Evolutionary conservation across 2,888 invertebrate species (phyloP).

Genomic region (Chloromyia formosa): DNA sequence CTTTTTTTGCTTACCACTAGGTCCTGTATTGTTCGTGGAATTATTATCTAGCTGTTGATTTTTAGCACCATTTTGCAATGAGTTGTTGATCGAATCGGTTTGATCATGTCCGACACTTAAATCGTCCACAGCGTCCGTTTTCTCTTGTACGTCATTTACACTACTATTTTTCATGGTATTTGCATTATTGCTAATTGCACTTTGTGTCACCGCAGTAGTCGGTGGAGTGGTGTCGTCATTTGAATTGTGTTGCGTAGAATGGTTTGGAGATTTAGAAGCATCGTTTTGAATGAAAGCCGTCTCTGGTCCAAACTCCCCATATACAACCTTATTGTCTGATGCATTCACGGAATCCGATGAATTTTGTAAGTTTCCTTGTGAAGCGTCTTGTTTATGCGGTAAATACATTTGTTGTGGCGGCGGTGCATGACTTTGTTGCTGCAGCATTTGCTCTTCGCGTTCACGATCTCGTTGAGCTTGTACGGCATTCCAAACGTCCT

Average conservation of each 20-base stretch:
- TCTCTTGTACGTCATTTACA: constrained; percentile 25
- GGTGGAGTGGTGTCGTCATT: constrained; percentile 21
- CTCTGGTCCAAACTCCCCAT: constrained; percentile 52
- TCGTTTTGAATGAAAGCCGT: constrained; percentile 32
- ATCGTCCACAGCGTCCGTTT: not conserved
- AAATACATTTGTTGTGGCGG: constrained; percentile 54
- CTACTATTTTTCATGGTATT: constrained; percentile 18
- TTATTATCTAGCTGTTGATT: constrained; percentile 22
- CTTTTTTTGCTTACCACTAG: constrained; percentile 16
- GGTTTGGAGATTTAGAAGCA: not conserved
- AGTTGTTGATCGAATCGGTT: constrained; percentile 45
- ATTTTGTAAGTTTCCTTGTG: not conserved
- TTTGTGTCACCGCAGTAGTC: constrained; percentile 44
- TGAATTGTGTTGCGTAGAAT: not conserved
- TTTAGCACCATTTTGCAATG: constrained; percentile 27
- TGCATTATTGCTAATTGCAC: constrained; percentile 48
- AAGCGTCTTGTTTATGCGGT: constrained; percentile 53
- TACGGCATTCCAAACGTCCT: constrained; percentile 78
- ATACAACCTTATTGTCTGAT: constrained; percentile 50
- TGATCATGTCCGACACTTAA: constrained; percentile 26
- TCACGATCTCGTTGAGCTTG: constrained; percentile 66
- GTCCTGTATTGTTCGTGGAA: constrained; percentile 30
- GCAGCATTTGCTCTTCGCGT: constrained; percentile 62
- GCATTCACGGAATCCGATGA: constrained; percentile 12
- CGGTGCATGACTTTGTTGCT: constrained; percentile 60